Evolutionary conservation across 2,888 invertebrate species (phyloP).

Genomic region (Capitulum mitella): DNA sequence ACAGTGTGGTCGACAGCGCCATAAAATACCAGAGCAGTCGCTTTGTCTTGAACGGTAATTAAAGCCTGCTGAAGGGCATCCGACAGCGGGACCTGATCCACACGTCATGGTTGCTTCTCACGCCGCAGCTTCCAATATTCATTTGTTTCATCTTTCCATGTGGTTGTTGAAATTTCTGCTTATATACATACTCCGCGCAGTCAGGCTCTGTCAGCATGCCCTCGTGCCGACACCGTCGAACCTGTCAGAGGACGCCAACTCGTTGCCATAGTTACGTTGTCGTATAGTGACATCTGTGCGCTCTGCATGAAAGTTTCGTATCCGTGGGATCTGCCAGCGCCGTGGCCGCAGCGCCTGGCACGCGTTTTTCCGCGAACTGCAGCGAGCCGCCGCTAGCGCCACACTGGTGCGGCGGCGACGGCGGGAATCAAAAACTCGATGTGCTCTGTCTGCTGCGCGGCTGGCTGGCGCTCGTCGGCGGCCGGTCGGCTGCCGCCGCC

Average conservation of each 20-base stretch:
- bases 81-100: too few relatives aligned
- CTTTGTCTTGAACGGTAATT: too few relatives aligned
- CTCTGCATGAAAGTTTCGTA: neutral
- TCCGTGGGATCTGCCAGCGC: neutral
- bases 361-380: constrained; percentile 9
- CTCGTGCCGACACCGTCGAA: neutral
- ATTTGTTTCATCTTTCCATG: too few relatives aligned
- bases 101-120: too few relatives aligned
- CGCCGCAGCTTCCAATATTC: too few relatives aligned
- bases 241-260: neutral
- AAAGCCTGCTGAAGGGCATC: neutral
- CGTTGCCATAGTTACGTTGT: neutral
- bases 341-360: neutral
- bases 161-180: too few relatives aligned
- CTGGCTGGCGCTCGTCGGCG: neutral
- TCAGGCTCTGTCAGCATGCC: neutral
- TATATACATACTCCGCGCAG: neutral
- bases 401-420: neutral
- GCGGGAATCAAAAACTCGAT: constrained; percentile 9
- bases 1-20: too few relatives aligned
- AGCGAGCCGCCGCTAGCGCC: neutral
- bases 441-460: constrained; percentile 4
- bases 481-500: too few relatives aligned
- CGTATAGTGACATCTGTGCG: constrained; percentile 22
- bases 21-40: too few relatives aligned